These are phyloP conservation scores for Dynastes grantii DNA, from an alignment of 2,888 invertebrate genomes.

Conservation along the genomic window DNA sequence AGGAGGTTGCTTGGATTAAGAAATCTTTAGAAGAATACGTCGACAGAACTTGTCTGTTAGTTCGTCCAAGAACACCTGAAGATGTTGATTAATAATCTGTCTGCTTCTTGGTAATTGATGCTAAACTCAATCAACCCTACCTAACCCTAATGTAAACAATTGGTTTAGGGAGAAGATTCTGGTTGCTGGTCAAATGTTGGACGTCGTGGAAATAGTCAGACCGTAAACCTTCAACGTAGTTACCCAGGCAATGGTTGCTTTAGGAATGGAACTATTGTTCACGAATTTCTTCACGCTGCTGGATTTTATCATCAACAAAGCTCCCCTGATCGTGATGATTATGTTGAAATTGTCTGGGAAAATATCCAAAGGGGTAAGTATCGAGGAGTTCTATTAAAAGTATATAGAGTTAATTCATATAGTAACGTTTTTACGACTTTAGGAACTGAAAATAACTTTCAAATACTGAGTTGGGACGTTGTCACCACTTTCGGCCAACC, in stretches of 20 bases:
- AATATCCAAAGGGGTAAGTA: slow-evolving; percentile 73
- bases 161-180: slow-evolving; percentile 34
- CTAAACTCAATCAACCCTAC: no score
- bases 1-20: slow-evolving; percentile 44
- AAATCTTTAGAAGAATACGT: slow-evolving; percentile 37
- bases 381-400: background rate
- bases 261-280: slow-evolving; percentile 78
- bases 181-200: slow-evolving; percentile 54
- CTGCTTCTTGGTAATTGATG: no score
- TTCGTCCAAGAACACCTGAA: slow-evolving; percentile 23
- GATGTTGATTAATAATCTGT: slow-evolving; percentile 50
- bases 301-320: slow-evolving; percentile 91
- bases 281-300: slow-evolving; percentile 85
- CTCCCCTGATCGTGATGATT: slow-evolving; percentile 84
- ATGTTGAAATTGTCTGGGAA: slow-evolving; percentile 81
- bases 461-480: slow-evolving; percentile 77
- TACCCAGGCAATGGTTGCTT: slow-evolving; percentile 73
- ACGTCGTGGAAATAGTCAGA: slow-evolving; percentile 49
- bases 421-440: background rate
- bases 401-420: no score
- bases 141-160: no score
- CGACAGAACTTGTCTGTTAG: slow-evolving; percentile 38
- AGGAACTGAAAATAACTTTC: slow-evolving; percentile 77
- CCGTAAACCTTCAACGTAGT: slow-evolving; percentile 50
- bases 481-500: slow-evolving; percentile 79